Base-by-base conservation (phyloP, 2,888 invertebrate species). In the Caenorhabditis wallacei region DNA sequence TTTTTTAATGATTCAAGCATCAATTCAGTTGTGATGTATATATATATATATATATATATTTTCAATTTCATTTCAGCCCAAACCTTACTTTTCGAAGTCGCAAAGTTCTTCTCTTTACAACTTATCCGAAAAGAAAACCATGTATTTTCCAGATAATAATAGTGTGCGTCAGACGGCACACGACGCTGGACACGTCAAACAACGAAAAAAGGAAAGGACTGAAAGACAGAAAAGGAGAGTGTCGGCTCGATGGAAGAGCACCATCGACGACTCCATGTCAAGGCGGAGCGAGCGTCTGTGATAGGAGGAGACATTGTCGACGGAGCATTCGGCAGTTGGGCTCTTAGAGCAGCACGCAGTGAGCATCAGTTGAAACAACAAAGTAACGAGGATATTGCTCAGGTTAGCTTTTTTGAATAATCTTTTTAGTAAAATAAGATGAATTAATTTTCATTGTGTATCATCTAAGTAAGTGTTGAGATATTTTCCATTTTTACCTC, bases 121-220 rank as follows among this genome's bases (percentile, higher is more conserved):
- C 11, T 43, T 13, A 22, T 59, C 40, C 8, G 10, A 43, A 16
- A 43, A 61, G 13, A 43, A 46, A n/a, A n/a, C 3, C 26, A 46
- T 48, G 20, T 35, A 63, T 63, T 43, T 75, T 75, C 7, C 66
- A 75, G 74, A 75, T 66, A 76, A 76, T 66, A 76, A 76, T 64
- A 74, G 75, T 76, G 75, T 76, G 75, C 75, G 75, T 22, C 57
- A 37, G 48, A 68, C 75, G 48, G 75, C 75, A 76, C 75, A 76
- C 75, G 75, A 63, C 74, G 56, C 64, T 37, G 46, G 40, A 63
- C 66, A 26, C 63, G 63, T 74, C 74, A 64, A 74, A 74, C 74
- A 61, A 63, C 61, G 61, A 61, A 63, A 20, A 46, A 24, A 20
- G 53, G 18, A 48, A 48, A 18, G 30, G n/a, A 40, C 40, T 40